These are phyloP conservation scores for Enteromius anoplus DNA, from an alignment of 2,797 vertebrate genomes.

Conservation along the genomic window DNA sequence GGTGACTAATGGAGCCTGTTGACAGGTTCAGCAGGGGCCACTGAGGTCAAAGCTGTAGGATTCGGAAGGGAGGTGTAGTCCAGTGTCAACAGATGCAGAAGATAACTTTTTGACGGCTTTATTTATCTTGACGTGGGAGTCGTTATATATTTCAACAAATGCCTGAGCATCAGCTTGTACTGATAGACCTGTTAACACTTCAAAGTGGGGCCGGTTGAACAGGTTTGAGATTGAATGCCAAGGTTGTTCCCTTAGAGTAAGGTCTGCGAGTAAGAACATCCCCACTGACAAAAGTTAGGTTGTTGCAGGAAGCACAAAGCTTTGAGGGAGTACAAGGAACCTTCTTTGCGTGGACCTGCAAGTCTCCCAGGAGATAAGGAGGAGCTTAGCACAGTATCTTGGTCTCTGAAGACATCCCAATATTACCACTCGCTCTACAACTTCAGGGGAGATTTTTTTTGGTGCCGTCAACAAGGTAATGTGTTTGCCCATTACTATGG, in stretches of 20 bases:
- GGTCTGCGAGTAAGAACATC: constrained; percentile 1
- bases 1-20: constrained; percentile 33
- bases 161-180: constrained; percentile 25
- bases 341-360: background rate
- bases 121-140: constrained; percentile 28
- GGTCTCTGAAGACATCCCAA: constrained; percentile 28
- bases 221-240: constrained; percentile 33
- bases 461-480: constrained; percentile 7
- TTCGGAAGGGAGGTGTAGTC: constrained; percentile 13
- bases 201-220: constrained; percentile 22
- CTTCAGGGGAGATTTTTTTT: constrained; percentile 15
- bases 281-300: background rate
- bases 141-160: constrained; percentile 33
- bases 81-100: constrained; percentile 13
- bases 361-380: constrained; percentile 2
- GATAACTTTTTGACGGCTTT: constrained; percentile 32
- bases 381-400: constrained; percentile 3
- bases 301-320: background rate
- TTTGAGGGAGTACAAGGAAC: background rate
- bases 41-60: constrained; percentile 35
- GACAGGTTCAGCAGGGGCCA: constrained; percentile 26
- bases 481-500: constrained; percentile 28
- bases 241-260: background rate
- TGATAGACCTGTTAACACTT: constrained; percentile 37
- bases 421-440: constrained; percentile 28